phyloP scores from a whole-genome alignment of 2,797 vertebrate genomes.

The Chaetophractus vellerosus region DNA sequence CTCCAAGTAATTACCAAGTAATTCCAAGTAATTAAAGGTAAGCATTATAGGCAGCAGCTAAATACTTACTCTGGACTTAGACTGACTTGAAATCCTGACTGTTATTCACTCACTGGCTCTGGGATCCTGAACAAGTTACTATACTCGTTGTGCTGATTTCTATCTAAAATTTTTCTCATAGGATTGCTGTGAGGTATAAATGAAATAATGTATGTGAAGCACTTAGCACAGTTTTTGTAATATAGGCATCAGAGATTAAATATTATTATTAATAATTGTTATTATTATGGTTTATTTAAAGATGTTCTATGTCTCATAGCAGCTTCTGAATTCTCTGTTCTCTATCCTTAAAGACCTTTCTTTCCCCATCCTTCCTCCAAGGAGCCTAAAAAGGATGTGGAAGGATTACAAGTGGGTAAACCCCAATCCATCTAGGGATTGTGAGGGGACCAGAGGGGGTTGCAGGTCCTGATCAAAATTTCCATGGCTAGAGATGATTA shows the following conservation, averaged over 20 bases:
- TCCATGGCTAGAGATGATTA: neutral
- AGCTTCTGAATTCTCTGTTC: slow-evolving; percentile 17
- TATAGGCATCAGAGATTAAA: neutral
- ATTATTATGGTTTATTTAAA: slow-evolving; percentile 12
- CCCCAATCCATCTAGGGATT: rapidly evolving
- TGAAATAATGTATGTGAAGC: neutral
- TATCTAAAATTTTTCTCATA: neutral
- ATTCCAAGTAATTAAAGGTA: slow-evolving; percentile 58
- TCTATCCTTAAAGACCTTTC: neutral
- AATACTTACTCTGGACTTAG: slow-evolving; percentile 21
- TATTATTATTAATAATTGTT: neutral
- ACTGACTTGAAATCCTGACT: neutral
- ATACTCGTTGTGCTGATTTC: neutral
- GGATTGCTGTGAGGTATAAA: neutral
- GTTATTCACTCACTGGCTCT: neutral
- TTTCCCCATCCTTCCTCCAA: neutral
- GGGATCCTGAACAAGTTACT: neutral
- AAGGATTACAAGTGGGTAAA: neutral
- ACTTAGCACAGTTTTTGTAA: neutral
- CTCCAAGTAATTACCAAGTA: slow-evolving; percentile 52
- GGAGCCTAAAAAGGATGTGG: neutral
- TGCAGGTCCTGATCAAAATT: neutral
- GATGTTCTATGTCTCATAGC: neutral
- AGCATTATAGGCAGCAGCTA: neutral
- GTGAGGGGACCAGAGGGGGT: rapidly evolving